Conservation (phyloP, 2,797 vertebrate species). For the Gila robusta region DNA sequence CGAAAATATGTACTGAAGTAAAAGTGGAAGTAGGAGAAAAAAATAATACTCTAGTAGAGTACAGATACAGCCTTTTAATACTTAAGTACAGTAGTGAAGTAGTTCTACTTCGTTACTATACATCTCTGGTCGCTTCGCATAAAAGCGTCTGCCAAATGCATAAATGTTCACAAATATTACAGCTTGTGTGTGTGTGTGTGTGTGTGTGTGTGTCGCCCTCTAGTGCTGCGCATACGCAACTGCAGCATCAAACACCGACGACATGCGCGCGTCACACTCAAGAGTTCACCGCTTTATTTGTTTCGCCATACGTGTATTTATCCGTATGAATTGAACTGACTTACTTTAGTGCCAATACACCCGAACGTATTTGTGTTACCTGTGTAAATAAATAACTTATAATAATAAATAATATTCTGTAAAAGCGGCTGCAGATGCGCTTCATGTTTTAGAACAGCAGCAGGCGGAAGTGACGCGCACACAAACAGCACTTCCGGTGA, state of each 20-base stretch:
- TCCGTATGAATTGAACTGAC: neutral
- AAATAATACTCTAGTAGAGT: too few species aligned
- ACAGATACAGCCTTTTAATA: too few species aligned
- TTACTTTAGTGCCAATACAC: neutral
- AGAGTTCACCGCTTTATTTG: neutral
- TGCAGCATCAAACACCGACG: neutral
- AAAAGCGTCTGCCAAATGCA: neutral
- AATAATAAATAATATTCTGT: neutral
- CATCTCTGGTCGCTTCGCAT: too few species aligned
- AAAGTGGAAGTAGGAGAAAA: too few species aligned
- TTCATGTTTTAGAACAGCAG: neutral
- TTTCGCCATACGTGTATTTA: neutral
- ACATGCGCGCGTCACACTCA: neutral
- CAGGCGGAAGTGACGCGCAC: neutral
- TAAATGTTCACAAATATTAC: neutral
- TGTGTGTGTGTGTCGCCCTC: neutral
- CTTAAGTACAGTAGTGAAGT: too few species aligned
- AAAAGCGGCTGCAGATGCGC: neutral
- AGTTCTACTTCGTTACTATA: too few species aligned
- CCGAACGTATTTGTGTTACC: neutral
- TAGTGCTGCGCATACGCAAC: neutral
- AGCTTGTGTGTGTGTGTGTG: neutral
- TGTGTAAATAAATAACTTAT: neutral
- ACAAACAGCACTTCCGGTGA: neutral
- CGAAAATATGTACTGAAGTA: too few species aligned